Evolutionary conservation across 2,113 vertebrate genomes (phyloP).

Genomic region (Brachyhypopomus occidentalis): DNA sequence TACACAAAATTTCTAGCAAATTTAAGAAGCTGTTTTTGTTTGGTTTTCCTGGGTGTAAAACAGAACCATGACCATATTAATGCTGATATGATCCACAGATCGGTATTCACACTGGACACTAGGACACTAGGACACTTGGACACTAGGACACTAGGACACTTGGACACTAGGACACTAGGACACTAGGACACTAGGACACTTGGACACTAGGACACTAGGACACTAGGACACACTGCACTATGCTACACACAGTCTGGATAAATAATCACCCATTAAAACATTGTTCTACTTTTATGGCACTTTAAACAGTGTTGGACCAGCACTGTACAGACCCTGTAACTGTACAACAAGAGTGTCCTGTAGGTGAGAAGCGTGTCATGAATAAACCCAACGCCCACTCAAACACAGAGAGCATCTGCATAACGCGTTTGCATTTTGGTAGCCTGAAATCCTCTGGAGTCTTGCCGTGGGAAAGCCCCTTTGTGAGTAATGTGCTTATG

Average conservation of each 20-base stretch:
- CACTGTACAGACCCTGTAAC: background rate
- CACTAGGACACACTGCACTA: too few relatives aligned
- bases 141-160: too few relatives aligned
- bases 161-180: too few relatives aligned
- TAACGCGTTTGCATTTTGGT: background rate
- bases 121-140: too few relatives aligned
- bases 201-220: too few relatives aligned
- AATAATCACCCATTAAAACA: background rate
- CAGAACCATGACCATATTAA: too few relatives aligned
- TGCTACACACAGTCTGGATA: too few relatives aligned
- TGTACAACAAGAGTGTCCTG: background rate
- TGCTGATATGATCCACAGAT: too few relatives aligned
- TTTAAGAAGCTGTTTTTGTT: background rate
- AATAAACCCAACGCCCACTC: background rate
- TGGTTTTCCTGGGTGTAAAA: background rate
- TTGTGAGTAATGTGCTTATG: slow-evolving; percentile 40
- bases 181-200: too few relatives aligned
- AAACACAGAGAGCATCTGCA: background rate
- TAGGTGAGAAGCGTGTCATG: background rate
- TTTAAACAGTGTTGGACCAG: background rate
- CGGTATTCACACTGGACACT: too few relatives aligned
- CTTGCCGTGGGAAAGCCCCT: slow-evolving; percentile 42
- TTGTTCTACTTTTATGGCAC: too few relatives aligned
- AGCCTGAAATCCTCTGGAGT: background rate
- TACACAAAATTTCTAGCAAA: background rate